phyloP scores from a whole-genome alignment of 2,888 invertebrate genomes.

The Ormyrus nitidulus region DNA sequence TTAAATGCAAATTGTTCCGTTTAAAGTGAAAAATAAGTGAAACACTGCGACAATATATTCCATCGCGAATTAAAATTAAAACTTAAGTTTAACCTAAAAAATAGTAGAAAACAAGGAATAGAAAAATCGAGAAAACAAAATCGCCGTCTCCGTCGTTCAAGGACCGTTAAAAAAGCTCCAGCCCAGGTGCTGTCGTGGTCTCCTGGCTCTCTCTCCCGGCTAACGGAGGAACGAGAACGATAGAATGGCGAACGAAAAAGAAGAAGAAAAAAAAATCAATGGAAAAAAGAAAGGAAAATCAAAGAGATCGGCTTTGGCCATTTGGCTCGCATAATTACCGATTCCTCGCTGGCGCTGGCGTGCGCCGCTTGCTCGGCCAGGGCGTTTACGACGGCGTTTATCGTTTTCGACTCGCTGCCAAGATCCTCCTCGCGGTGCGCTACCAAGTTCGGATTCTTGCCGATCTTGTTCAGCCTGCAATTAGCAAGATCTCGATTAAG shows the following conservation, averaged over 20 bases:
- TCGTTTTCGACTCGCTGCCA: slow-evolving; percentile 86
- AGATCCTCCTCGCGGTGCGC: slow-evolving; percentile 84
- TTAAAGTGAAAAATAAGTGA: too few relatives aligned
- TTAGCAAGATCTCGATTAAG: slow-evolving; percentile 71
- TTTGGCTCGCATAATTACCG: slow-evolving; percentile 74
- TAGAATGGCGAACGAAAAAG: not conserved
- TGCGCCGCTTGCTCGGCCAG: slow-evolving; percentile 93
- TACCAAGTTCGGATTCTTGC: slow-evolving; percentile 96
- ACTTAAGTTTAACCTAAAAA: too few relatives aligned
- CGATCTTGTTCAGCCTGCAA: slow-evolving; percentile 94
- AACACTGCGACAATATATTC: too few relatives aligned
- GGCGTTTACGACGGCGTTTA: slow-evolving; percentile 95
- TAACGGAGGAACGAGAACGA: not conserved
- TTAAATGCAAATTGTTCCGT: too few relatives aligned
- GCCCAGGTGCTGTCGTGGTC: too few relatives aligned
- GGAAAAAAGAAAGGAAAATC: not conserved
- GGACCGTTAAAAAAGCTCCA: too few relatives aligned
- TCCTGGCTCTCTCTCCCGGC: too few relatives aligned
- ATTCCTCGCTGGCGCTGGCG: slow-evolving; percentile 86
- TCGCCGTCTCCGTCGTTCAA: too few relatives aligned
- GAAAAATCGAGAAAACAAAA: too few relatives aligned
- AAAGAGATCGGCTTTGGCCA: not conserved
- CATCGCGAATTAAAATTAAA: too few relatives aligned
- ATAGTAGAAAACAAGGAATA: too few relatives aligned
- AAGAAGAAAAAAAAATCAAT: not conserved